Evolutionary conservation across 2,888 invertebrate species (phyloP).

Genomic region (Andrena haemorrhoa): DNA sequence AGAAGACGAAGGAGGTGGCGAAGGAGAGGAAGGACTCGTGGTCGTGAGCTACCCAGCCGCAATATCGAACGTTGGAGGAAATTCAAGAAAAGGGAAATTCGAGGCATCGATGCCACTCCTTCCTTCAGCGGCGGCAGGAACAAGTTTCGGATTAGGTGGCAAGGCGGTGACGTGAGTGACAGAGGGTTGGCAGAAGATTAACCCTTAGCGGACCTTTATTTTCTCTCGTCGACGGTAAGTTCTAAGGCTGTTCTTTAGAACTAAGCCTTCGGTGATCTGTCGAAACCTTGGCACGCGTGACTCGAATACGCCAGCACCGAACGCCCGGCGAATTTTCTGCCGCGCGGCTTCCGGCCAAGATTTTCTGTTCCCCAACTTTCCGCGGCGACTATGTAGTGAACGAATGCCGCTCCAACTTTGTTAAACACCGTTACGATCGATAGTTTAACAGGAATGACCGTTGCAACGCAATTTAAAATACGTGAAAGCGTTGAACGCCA

Average conservation of each 20-base stretch:
- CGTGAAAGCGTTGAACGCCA: too few relatives aligned
- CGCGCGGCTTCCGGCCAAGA: neutral
- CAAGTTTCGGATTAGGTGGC: conserved; percentile 63
- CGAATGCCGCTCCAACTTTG: neutral
- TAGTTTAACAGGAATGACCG: too few relatives aligned
- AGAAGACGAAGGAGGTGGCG: neutral
- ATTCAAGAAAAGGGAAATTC: conserved; percentile 42
- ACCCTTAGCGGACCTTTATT: conserved; percentile 66
- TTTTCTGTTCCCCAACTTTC: conserved; percentile 1
- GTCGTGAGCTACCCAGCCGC: neutral
- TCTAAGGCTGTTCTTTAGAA: conserved; percentile 54
- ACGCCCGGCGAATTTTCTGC: conserved; percentile 35
- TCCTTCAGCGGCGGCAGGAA: conserved; percentile 6
- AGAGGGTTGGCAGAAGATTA: conserved; percentile 72
- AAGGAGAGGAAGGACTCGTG: neutral
- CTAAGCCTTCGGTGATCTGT: conserved; percentile 74
- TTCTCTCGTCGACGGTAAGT: conserved; percentile 60
- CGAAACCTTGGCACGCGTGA: conserved; percentile 75
- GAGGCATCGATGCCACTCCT: conserved; percentile 8
- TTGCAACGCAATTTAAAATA: too few relatives aligned
- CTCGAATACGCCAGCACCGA: conserved; percentile 67
- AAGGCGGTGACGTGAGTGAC: conserved; percentile 66
- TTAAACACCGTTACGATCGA: neutral
- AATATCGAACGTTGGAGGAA: conserved; percentile 38
- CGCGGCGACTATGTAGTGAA: neutral